These are phyloP conservation scores for silkworm (Bombyx mori) DNA, from an alignment of 1,140 invertebrate species.

Conservation along the genomic window ASM3026992v2 NC_085129.1:15036501-15037000, in stretches of 20 bases:
- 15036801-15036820: not conserved
- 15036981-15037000: constrained; percentile 56
- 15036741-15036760: constrained; percentile 2
- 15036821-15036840: not conserved
- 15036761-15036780: constrained; percentile 5
- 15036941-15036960: constrained; percentile 40
- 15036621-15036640: constrained; percentile 15
- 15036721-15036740: not conserved
- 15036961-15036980: constrained; percentile 44
- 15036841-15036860: not conserved
- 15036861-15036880: constrained; percentile 43
- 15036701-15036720: not conserved
- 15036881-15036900: constrained; percentile 31
- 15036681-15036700: not conserved
- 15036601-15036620: constrained; percentile 1
- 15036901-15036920: constrained; percentile 42
- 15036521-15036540: not conserved
- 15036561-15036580: too few relatives aligned
- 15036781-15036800: constrained; percentile 1
- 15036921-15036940: constrained; percentile 35
- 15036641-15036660: constrained; percentile 9
- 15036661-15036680: not conserved
- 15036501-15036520: constrained; percentile 6
- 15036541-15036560: not conserved
- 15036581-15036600: not conserved